Percentiles rank a stretch among this genome's conserved stretches.
phyloP scores from a whole-genome alignment of 1,140 invertebrate species.

The Vanessa tameamea region DNA sequence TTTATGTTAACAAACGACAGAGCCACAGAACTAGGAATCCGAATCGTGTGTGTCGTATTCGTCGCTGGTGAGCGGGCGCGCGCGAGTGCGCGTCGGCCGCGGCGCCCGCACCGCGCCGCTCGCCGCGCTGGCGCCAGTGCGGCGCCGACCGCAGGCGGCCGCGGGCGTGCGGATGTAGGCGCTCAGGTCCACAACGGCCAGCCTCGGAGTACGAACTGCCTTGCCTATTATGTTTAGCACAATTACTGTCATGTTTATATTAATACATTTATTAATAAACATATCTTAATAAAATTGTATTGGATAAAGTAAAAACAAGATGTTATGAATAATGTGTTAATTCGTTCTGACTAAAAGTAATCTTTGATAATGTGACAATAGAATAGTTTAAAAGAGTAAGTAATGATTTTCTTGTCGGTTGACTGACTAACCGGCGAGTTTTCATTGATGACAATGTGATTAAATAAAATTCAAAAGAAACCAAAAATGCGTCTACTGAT shows the following conservation, averaged over 20 bases:
- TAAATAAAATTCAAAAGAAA: too few species aligned
- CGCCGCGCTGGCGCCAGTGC: constrained; percentile 23
- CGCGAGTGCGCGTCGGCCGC: constrained; percentile 42
- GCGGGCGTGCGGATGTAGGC: constrained; percentile 61
- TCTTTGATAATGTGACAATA: constrained; percentile 6
- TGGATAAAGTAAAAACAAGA: background rate
- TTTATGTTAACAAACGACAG: background rate
- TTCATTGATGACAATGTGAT: too few species aligned
- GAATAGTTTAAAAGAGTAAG: constrained; percentile 6
- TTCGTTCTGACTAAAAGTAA: background rate
- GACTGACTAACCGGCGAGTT: too few species aligned
- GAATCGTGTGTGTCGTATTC: constrained; percentile 72
- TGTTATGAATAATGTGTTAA: background rate
- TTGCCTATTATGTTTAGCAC: constrained; percentile 46
- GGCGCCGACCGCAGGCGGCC: background rate
- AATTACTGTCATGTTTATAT: background rate
- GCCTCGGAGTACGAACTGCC: constrained; percentile 62
- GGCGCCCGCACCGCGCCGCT: constrained; percentile 13
- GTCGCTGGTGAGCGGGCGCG: constrained; percentile 63
- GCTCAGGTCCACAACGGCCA: constrained; percentile 69
- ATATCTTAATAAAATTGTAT: constrained; percentile 3
- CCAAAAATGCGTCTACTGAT: too few species aligned
- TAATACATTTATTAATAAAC: background rate
- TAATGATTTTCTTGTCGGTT: background rate
- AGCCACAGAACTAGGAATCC: constrained; percentile 45